Evolutionary conservation across 2,113 vertebrate species (phyloP).

Genomic region (Rhinolophus ferrumequinum): DNA sequence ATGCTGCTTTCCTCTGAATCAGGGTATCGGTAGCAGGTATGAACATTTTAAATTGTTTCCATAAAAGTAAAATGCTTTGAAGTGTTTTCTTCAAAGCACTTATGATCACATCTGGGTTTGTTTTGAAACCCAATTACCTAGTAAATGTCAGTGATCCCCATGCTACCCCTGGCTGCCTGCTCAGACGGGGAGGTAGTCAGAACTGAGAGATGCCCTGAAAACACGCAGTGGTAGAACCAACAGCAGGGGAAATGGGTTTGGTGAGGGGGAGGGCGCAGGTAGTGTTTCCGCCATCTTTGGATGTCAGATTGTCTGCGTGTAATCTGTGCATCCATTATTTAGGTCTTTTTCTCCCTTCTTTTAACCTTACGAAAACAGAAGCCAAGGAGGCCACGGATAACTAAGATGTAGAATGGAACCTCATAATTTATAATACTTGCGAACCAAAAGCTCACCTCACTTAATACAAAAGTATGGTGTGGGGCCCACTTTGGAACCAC

Average conservation of each 20-base stretch:
- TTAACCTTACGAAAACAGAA: not conserved
- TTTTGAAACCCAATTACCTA: not conserved
- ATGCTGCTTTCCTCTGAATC: conserved; percentile 25
- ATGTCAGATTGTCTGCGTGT: not conserved
- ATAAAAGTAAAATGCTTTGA: conserved; percentile 53
- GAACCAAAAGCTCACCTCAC: not conserved
- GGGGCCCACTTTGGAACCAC: not conserved
- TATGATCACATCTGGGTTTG: not conserved
- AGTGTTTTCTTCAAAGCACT: conserved; percentile 32
- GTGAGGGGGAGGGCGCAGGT: not conserved
- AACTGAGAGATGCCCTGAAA: not conserved
- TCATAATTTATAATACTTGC: not conserved
- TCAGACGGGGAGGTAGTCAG: not conserved
- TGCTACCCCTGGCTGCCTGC: not conserved
- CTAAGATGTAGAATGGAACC: not conserved
- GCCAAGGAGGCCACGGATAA: not conserved
- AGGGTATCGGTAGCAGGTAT: conserved; percentile 37
- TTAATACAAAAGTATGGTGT: not conserved
- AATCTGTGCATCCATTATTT: not conserved
- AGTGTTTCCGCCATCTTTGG: not conserved
- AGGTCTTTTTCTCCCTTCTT: not conserved
- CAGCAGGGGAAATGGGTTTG: not conserved
- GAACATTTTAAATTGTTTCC: conserved; percentile 31
- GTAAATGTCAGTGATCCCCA: not conserved
- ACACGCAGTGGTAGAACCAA: not conserved